Evolutionary conservation across 1,140 invertebrate genomes (phyloP).

Genomic region (Agrypnia vestita): DNA sequence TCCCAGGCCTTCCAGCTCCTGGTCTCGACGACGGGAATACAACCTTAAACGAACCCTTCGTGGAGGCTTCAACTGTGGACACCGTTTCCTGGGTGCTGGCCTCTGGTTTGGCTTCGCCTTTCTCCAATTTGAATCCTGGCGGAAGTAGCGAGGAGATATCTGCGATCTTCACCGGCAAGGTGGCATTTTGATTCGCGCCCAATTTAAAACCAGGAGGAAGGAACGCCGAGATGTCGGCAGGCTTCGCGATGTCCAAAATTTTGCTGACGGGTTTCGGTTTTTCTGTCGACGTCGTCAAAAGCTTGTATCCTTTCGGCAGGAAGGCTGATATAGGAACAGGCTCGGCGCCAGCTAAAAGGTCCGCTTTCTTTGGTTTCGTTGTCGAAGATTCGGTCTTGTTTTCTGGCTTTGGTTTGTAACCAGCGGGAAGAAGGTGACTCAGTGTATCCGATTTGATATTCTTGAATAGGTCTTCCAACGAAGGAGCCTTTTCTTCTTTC

Average conservation of each 20-base stretch:
- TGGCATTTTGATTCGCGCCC: slow-evolving; percentile 60
- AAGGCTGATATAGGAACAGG: slow-evolving; percentile 76
- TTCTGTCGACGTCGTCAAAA: slow-evolving; percentile 65
- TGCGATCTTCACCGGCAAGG: slow-evolving; percentile 68
- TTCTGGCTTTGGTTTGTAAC: slow-evolving; percentile 71
- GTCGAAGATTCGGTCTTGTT: slow-evolving; percentile 63
- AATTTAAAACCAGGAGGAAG: slow-evolving; percentile 76
- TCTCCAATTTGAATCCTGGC: slow-evolving; percentile 56
- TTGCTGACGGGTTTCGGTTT: slow-evolving; percentile 66
- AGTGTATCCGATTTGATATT: slow-evolving; percentile 63
- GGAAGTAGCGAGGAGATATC: slow-evolving; percentile 67
- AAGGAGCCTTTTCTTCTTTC: slow-evolving; percentile 66
- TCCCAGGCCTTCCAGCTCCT: slow-evolving; percentile 77
- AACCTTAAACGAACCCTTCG: slow-evolving; percentile 75
- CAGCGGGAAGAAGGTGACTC: slow-evolving; percentile 70
- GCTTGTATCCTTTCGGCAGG: slow-evolving; percentile 77
- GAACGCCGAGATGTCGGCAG: slow-evolving; percentile 75
- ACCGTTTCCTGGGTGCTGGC: slow-evolving; percentile 58
- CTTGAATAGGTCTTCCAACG: slow-evolving; percentile 58
- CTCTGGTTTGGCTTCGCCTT: slow-evolving; percentile 19
- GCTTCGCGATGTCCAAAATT: slow-evolving; percentile 69
- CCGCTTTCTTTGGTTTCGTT: slow-evolving; percentile 60
- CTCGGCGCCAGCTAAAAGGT: slow-evolving; percentile 69
- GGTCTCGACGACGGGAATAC: slow-evolving; percentile 87
- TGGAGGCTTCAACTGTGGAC: slow-evolving; percentile 59